Percentiles rank a stretch among this genome's conserved stretches.
phyloP scores from a whole-genome alignment of 2,888 invertebrate species.

The Empis livida region DNA sequence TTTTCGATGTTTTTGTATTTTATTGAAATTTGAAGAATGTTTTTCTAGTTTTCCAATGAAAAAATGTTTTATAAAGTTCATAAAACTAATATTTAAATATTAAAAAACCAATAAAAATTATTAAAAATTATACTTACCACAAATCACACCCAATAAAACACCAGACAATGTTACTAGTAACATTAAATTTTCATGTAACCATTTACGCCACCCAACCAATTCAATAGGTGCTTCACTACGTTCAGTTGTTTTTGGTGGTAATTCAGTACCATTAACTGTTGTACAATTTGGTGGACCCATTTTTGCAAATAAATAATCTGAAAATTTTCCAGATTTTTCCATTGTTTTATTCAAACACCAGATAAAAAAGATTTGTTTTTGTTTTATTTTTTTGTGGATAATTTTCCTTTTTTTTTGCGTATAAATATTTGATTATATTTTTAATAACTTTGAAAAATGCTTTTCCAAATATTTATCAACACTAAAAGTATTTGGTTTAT shows the following conservation, averaged over 20 bases:
- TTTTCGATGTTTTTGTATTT: no score
- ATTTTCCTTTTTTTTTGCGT: neutral
- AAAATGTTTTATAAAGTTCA: no score
- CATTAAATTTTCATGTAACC: slow-evolving; percentile 64
- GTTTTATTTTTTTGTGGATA: neutral
- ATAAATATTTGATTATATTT: neutral
- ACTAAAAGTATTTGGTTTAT: no score
- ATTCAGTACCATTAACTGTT: slow-evolving; percentile 34
- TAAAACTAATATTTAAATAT: no score
- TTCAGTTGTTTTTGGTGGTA: slow-evolving; percentile 46
- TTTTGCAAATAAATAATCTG: slow-evolving; percentile 70
- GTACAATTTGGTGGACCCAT: slow-evolving; percentile 53
- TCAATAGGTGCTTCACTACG: slow-evolving; percentile 50
- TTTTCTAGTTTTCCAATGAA: no score
- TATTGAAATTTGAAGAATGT: no score
- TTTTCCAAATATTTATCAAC: neutral
- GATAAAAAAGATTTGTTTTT: neutral
- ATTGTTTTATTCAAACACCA: slow-evolving; percentile 26
- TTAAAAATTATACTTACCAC: slow-evolving; percentile 44
- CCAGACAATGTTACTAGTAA: slow-evolving; percentile 66
- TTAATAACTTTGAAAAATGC: neutral
- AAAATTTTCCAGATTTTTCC: slow-evolving; percentile 55
- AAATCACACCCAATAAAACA: slow-evolving; percentile 58
- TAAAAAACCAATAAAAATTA: no score
- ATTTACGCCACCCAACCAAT: slow-evolving; percentile 50